Base-by-base conservation (phyloP, 2,888 invertebrate species). In the Tuberolachnus salignus region DNA sequence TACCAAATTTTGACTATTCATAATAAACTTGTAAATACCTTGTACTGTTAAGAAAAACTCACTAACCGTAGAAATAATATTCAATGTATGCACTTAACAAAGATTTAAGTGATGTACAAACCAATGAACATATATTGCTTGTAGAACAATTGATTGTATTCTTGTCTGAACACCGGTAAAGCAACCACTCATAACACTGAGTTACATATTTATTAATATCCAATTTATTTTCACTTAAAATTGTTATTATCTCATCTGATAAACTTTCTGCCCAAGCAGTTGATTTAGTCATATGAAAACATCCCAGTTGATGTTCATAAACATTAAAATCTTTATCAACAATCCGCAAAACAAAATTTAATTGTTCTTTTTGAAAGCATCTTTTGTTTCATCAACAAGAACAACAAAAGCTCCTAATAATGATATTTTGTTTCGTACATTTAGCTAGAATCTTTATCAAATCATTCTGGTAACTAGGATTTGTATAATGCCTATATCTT, bases 131-230 rank as follows among this genome's bases (percentile, higher is more conserved):
- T 57, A 57, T 23, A 57, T 57, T 3, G 26, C 57, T 23, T 57
- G 57, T 3, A 23, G 23, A 23, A 57, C 57, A 8, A 57, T 57
- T 23, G 23, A 57, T 14, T 57, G 14, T 72, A 83, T 80, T 51
- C 70, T 72, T 13, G 49, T 42, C 69, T 83, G 82, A 81, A 82
- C 80, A 26, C 82, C 82, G n/a, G 67, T 69, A 51, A 82, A 82
- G 14, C 14, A 70, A 13, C 82, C 82, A 1, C 81, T 81, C 82
- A 83, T 82, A 67, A 83, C 82, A 14, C 80, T 83, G 82, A 46
- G 82, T 81, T 72, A 82, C 75, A 55, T 70, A 80, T 26, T 53
- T 51, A 44, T 59, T 66, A 8, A 69, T 59, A 23, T 67, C 46
- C 16, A 78, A 57, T 11, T 16, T 21, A 57, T 57, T 57, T 57